These are phyloP conservation scores for Euura lappo DNA, from an alignment of 1,140 invertebrate species.

Conservation along the genomic window DNA sequence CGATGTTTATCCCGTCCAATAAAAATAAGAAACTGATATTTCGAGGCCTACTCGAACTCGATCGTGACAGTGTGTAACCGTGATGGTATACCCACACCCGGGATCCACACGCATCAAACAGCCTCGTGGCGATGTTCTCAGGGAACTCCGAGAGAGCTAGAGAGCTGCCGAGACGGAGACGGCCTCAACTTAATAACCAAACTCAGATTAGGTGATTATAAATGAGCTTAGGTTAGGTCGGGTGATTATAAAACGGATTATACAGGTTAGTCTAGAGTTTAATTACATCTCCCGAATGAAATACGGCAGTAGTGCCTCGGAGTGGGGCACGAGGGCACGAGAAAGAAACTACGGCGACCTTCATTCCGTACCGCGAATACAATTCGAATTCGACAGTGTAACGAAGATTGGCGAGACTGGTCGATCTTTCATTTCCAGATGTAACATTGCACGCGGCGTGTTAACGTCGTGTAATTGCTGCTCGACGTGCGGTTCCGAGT, in stretches of 20 bases:
- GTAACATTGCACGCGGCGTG: slow-evolving; percentile 23
- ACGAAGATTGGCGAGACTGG: neutral
- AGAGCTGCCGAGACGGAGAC: neutral
- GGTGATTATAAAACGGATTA: slow-evolving; percentile 5
- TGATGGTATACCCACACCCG: too few species aligned
- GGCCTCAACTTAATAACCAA: slow-evolving; percentile 3
- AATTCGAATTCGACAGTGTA: too few species aligned
- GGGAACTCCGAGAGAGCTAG: neutral
- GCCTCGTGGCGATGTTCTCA: too few species aligned
- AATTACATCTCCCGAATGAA: slow-evolving; percentile 1
- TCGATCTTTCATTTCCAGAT: slow-evolving; percentile 7
- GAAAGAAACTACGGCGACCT: neutral
- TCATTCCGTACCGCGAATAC: too few species aligned
- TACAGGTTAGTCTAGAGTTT: neutral
- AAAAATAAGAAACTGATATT: too few species aligned
- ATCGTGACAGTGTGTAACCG: too few species aligned
- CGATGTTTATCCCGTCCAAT: too few species aligned
- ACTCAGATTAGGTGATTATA: slow-evolving; percentile 7
- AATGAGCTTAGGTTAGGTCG: slow-evolving; percentile 1
- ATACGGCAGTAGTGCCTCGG: neutral
- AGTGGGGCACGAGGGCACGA: neutral
- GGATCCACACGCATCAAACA: too few species aligned
- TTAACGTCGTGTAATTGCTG: slow-evolving; percentile 32
- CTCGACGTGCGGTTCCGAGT: slow-evolving; percentile 21
- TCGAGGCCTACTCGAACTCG: too few species aligned